phyloP scores from a whole-genome alignment of 2,888 invertebrate species.

The Drosophila koepferae region DNA sequence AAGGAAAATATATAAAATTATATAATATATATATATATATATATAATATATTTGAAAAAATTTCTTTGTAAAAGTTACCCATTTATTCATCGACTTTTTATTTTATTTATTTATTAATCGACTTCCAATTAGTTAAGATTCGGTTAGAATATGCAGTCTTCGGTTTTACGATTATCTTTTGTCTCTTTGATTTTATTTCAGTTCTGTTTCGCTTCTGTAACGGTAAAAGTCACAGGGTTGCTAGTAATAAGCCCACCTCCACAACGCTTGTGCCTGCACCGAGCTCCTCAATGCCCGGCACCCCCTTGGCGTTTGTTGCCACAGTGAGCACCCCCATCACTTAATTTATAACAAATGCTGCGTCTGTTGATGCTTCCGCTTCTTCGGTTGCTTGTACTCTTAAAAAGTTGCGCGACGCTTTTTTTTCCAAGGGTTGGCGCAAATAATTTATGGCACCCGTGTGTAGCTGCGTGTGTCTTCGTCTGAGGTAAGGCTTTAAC shows the following conservation, averaged over 20 bases:
- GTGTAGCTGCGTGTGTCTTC: conserved; percentile 44
- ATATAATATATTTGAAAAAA: too few relatives aligned
- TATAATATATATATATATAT: too few relatives aligned
- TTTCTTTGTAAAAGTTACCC: too few relatives aligned
- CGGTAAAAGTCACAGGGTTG: conserved; percentile 54
- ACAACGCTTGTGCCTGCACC: conserved; percentile 5
- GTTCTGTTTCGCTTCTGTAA: conserved; percentile 43
- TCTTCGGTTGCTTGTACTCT: conserved; percentile 31
- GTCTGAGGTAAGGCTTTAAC: conserved; percentile 31
- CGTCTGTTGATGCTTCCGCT: conserved; percentile 23
- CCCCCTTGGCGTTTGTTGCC: conserved; percentile 20
- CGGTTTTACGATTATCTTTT: not conserved
- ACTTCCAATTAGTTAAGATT: too few relatives aligned
- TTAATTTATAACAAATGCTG: conserved; percentile 78
- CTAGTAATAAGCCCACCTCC: conserved; percentile 61
- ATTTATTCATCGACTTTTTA: too few relatives aligned
- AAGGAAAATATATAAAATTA: too few relatives aligned
- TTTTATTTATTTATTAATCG: too few relatives aligned
- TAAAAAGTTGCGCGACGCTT: conserved; percentile 59
- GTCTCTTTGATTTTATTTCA: conserved; percentile 43
- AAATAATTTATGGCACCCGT: conserved; percentile 78
- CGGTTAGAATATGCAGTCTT: conserved; percentile 13
- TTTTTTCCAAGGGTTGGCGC: conserved; percentile 73
- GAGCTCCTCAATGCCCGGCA: not conserved
- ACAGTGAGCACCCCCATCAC: conserved; percentile 74